A percentile compares a stretch with the other conserved stretches of the same genome.
Evolutionary conservation across 2,888 invertebrate species (phyloP).

Genomic region (Euphydryas editha): DNA sequence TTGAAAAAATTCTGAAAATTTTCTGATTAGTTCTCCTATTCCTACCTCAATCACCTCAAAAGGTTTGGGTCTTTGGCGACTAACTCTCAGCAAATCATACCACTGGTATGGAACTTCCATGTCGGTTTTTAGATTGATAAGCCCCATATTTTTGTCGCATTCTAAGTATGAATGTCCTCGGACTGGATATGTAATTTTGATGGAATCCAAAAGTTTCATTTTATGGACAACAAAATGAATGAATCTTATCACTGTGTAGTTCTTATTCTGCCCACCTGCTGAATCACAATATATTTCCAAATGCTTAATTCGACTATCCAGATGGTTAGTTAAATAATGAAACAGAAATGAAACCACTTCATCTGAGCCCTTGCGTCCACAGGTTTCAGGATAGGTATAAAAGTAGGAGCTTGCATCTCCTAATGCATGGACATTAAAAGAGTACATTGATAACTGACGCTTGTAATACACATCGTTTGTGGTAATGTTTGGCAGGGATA

Average conservation of each 20-base stretch:
- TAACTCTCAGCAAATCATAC: background rate
- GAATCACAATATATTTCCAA: background rate
- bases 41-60: conserved; percentile 5
- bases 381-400: background rate
- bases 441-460: background rate
- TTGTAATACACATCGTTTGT: background rate
- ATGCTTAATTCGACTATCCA: background rate
- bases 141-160: conserved; percentile 5
- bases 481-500: background rate
- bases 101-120: background rate
- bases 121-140: background rate
- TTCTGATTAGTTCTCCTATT: background rate
- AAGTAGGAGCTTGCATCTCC: background rate
- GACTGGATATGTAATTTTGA: conserved; percentile 1
- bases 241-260: background rate
- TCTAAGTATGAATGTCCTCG: conserved; percentile 5
- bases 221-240: conserved; percentile 5
- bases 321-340: background rate
- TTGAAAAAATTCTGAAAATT: background rate
- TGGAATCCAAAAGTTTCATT: background rate
- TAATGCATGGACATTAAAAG: background rate
- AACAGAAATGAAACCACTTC: background rate
- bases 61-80: background rate
- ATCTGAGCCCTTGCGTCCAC: background rate
- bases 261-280: background rate